Percentiles rank a stretch among this genome's conserved stretches.
Evolutionary conservation across 1,140 invertebrate species (phyloP).

Genomic region (Pseudobourletiella spinata): DNA sequence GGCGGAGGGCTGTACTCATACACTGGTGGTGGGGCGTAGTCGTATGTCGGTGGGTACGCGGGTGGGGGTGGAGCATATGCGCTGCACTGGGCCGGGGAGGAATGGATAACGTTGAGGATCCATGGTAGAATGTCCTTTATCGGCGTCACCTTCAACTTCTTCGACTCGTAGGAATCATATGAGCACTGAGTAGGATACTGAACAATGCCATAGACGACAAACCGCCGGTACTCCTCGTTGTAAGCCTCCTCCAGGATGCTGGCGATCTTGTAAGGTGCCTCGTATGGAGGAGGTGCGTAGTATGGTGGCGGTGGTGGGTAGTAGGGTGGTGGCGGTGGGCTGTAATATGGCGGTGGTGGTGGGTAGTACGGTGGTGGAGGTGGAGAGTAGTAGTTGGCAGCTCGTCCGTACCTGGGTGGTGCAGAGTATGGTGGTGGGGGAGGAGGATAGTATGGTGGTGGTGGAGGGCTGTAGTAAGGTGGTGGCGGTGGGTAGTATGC

Average conservation of each 20-base stretch:
- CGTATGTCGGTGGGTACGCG: not conserved
- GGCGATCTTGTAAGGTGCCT: conserved; percentile 8
- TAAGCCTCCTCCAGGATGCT: conserved; percentile 15
- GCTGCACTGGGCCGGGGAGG: conserved; percentile 10
- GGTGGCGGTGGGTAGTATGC: conserved; percentile 12
- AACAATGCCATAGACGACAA: conserved; percentile 28
- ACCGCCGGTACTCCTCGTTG: conserved; percentile 22
- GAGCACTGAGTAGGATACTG: conserved; percentile 30
- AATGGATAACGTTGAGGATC: conserved; percentile 25
- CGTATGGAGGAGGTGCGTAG: conserved; percentile 8
- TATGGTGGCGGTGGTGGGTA: conserved; percentile 9
- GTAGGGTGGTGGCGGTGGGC: conserved; percentile 2
- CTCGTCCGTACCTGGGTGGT: not conserved
- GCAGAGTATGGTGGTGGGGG: not conserved
- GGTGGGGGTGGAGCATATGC: not conserved
- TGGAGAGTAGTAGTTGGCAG: conserved; percentile 7
- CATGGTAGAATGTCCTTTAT: conserved; percentile 24
- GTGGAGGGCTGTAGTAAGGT: conserved; percentile 7
- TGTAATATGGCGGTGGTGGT: conserved; percentile 10
- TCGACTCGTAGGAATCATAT: conserved; percentile 12
- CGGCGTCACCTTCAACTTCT: conserved; percentile 29
- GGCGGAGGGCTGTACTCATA: not conserved
- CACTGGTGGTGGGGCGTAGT: not conserved
- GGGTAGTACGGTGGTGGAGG: conserved; percentile 8
- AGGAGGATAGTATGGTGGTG: conserved; percentile 3